A percentile compares a stretch with the other conserved stretches of the same genome.
phyloP scores from a whole-genome alignment of 2,888 invertebrate genomes.

The Drosophila meridionalis region DNA sequence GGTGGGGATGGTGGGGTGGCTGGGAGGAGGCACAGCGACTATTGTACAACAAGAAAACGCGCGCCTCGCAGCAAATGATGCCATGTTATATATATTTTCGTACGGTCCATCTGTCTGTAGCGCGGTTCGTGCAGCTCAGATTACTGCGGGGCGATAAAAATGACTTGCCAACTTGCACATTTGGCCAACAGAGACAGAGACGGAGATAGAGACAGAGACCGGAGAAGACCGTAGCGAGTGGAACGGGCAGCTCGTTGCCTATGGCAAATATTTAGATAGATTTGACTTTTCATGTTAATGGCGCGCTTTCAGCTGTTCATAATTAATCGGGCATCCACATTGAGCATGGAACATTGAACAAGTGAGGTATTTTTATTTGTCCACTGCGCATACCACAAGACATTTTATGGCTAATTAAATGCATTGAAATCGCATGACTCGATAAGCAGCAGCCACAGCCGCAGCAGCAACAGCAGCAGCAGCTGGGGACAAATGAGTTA shows the following conservation, averaged over 20 bases:
- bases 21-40: slow-evolving; percentile 34
- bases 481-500: slow-evolving; percentile 21
- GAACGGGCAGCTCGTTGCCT: slow-evolving; percentile 55
- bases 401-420: slow-evolving; percentile 75
- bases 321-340: slow-evolving; percentile 77
- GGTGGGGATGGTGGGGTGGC: not conserved
- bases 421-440: slow-evolving; percentile 60
- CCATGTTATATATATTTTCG: slow-evolving; percentile 75
- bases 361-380: slow-evolving; percentile 75
- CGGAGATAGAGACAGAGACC: slow-evolving; percentile 6
- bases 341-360: slow-evolving; percentile 59
- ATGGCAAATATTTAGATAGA: slow-evolving; percentile 79
- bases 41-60: slow-evolving; percentile 78
- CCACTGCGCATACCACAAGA: slow-evolving; percentile 60
- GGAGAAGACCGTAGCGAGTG: slow-evolving; percentile 18
- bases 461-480: slow-evolving; percentile 2
- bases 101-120: slow-evolving; percentile 39
- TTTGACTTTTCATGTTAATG: slow-evolving; percentile 80
- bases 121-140: slow-evolving; percentile 76
- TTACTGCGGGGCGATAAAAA: slow-evolving; percentile 78
- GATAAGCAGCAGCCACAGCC: slow-evolving; percentile 24
- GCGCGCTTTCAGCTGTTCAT: slow-evolving; percentile 81
- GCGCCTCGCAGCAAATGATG: slow-evolving; percentile 77
- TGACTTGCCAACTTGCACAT: slow-evolving; percentile 80
- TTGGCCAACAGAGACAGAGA: slow-evolving; percentile 56